Base-by-base conservation (phyloP, 2,113 vertebrate genomes). In the Odontophorus gujanensis region DNA sequence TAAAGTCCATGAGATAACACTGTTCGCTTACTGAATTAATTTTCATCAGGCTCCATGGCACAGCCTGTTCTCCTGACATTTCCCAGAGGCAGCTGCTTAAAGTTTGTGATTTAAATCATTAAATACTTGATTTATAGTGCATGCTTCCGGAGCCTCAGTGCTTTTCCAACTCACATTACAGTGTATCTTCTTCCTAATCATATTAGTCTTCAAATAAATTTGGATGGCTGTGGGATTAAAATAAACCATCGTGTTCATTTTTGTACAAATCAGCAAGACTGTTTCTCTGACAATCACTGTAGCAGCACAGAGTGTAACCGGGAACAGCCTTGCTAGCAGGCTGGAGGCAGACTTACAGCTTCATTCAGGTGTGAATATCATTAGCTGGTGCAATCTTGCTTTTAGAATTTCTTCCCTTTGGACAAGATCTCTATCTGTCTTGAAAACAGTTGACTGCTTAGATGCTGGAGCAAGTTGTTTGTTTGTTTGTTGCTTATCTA, bases 111-210 rank as follows among this genome's bases (percentile, higher is more conserved):
- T 93, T 90, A 95, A 96, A 83, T 91, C 42, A 63, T 93, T 95
- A 95, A 93, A 95, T 77, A 40, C 38, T 82, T 96, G 89, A 96
- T 95, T 96, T 94, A 96, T 86, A 65, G 65, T n/a, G 40, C 57
- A 21, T 75, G 76, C 57, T 97, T 94, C 87, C 18, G 1, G 89
- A 91, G 76, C 51, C 48, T 81, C 87, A 91, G 51, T 48, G 21
- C 75, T 94, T 91, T 92, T 95, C 74, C 53, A 84, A 55, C 24
- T 75, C 65, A 38, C 74, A 87, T 55, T 89, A 79, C 65, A 83
- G 26, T 26, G 36, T 72, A 78, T 78, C 57, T 47, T 90, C 87
- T 53, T 57, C 80, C 85, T 94, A 94, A 94, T 90, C 65, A 86
- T 55, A 53, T 91, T 91, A 65, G 75, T 90, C 51, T 85, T 95